phyloP scores from a whole-genome alignment of 2,113 vertebrate genomes.

The Neopipo cinnamomea region DNA sequence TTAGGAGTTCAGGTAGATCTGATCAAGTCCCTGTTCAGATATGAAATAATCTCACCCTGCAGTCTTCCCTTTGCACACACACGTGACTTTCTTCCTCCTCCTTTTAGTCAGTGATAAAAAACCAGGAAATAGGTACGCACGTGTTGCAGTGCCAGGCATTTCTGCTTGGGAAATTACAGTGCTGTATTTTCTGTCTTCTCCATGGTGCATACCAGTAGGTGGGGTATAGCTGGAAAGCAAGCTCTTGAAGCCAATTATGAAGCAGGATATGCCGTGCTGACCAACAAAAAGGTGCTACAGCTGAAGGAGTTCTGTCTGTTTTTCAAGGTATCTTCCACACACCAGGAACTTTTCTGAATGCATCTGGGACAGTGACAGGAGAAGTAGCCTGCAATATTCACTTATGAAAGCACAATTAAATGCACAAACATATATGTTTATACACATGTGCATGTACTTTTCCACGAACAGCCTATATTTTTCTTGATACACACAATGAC shows the following conservation, averaged over 20 bases:
- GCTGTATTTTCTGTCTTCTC: background rate
- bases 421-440: background rate
- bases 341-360: background rate
- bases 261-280: background rate
- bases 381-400: background rate
- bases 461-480: background rate
- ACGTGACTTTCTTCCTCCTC: background rate
- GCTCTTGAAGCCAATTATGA: background rate
- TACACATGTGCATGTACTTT: background rate
- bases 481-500: rapidly evolving
- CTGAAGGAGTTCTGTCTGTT: background rate
- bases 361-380: background rate
- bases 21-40: background rate
- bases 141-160: background rate
- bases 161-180: background rate
- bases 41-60: background rate
- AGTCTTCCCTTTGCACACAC: background rate
- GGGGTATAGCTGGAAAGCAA: background rate
- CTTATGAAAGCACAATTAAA: background rate
- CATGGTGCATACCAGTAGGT: background rate
- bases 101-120: background rate
- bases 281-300: background rate
- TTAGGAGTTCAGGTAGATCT: background rate
- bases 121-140: background rate
- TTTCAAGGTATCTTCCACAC: background rate